Percentiles rank a stretch among this genome's conserved stretches.
Evolutionary conservation across 2,888 invertebrate genomes (phyloP).

Genomic region (Koerneria pararmatus): DNA sequence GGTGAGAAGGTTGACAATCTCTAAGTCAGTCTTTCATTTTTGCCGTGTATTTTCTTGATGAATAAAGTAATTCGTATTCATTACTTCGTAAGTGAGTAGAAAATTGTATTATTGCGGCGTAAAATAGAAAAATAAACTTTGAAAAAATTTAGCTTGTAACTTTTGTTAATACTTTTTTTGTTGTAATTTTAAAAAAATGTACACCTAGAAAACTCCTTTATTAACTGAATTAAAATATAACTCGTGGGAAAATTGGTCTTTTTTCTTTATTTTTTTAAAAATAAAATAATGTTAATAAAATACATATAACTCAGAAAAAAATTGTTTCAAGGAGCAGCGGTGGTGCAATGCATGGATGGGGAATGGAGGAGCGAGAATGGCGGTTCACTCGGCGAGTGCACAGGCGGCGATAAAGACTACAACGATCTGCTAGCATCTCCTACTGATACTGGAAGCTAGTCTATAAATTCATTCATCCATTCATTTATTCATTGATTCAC

Average conservation of each 20-base stretch:
- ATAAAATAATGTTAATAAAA: too few species aligned
- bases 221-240: neutral
- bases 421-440: neutral
- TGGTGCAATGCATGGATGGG: constrained; percentile 16
- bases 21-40: too few species aligned
- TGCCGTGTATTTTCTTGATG: too few species aligned
- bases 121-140: too few species aligned
- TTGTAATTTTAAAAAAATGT: neutral
- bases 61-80: too few species aligned
- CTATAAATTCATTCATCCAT: too few species aligned
- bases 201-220: neutral
- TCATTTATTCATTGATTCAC: too few species aligned
- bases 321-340: constrained; percentile 4
- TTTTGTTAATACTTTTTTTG: neutral
- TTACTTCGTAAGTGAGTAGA: too few species aligned
- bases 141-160: neutral
- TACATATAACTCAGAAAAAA: neutral
- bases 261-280: neutral
- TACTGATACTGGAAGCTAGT: neutral
- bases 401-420: neutral
- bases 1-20: too few species aligned
- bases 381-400: constrained; percentile 7
- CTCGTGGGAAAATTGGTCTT: neutral
- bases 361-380: constrained; percentile 1
- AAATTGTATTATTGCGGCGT: too few species aligned